A percentile compares a stretch with the other conserved stretches of the same genome.
Conservation (phyloP, 2,888 invertebrate genomes). For the Xestia rhomboidea region DNA sequence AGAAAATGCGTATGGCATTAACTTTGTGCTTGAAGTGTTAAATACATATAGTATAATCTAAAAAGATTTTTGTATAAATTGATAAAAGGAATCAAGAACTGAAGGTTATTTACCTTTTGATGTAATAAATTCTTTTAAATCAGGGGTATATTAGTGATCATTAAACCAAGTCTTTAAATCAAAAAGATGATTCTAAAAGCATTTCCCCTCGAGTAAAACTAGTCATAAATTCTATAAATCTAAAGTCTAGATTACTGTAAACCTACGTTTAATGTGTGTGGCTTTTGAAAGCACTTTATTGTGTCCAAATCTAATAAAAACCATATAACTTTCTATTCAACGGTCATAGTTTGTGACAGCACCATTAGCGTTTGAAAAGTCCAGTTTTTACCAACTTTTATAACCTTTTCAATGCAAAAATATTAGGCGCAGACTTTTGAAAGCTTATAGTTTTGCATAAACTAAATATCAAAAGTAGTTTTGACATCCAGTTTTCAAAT, state of each 20-base stretch:
- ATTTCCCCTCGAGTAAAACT: not conserved
- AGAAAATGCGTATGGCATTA: too few species aligned
- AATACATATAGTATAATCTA: not conserved
- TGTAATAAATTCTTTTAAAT: not conserved
- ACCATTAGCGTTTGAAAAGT: constrained; percentile 33
- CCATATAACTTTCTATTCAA: constrained; percentile 27
- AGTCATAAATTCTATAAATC: not conserved
- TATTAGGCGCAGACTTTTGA: not conserved
- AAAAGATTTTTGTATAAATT: not conserved
- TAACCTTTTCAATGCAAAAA: constrained; percentile 13
- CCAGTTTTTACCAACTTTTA: not conserved
- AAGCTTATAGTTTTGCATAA: constrained; percentile 27
- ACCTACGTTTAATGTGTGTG: not conserved
- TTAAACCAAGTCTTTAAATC: not conserved
- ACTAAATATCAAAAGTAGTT: constrained; percentile 52
- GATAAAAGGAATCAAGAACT: too few species aligned
- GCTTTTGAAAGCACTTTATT: constrained; percentile 8
- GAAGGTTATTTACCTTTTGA: not conserved
- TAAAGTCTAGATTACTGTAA: not conserved
- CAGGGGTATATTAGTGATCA: not conserved
- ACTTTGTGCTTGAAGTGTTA: too few species aligned
- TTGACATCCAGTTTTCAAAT: constrained; percentile 64
- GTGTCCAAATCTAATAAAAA: constrained; percentile 40
- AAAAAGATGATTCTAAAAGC: not conserved
- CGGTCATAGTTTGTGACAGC: constrained; percentile 22